Percentiles rank a stretch among this genome's conserved stretches.
phyloP scores from a whole-genome alignment of 2,113 vertebrate species.

The Sula dactylatra region DNA sequence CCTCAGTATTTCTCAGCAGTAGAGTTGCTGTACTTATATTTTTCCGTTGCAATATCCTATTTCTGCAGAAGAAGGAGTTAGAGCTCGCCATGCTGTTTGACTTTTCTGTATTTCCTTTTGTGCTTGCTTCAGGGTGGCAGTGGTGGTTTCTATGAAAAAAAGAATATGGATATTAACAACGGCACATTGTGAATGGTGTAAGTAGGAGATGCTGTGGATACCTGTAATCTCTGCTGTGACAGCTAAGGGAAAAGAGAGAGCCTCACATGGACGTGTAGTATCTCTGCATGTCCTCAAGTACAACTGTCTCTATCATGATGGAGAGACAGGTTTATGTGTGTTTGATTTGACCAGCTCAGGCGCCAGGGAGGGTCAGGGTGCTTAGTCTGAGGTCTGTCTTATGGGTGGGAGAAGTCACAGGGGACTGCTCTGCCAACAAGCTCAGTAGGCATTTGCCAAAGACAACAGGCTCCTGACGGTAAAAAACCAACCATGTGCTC shows the following conservation, averaged over 20 bases:
- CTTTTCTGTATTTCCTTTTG: background rate
- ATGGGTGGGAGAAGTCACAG: background rate
- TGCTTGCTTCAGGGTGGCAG: background rate
- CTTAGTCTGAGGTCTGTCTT: background rate
- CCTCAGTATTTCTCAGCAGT: background rate
- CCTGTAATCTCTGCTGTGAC: background rate
- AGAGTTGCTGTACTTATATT: background rate
- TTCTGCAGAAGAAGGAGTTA: background rate
- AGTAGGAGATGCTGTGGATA: background rate
- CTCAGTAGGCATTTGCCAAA: background rate
- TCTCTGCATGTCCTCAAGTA: background rate
- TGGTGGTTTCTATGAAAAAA: background rate
- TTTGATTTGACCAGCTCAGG: background rate
- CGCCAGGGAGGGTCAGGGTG: background rate
- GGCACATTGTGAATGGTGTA: background rate
- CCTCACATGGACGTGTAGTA: background rate
- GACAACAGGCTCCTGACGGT: background rate
- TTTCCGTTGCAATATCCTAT: background rate
- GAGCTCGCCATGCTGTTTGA: background rate
- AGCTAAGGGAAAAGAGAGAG: background rate
- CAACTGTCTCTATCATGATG: too few relatives aligned
- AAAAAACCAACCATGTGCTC: background rate
- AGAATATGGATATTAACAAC: accelerated
- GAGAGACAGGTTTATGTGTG: background rate
- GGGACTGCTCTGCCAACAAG: background rate